Evolutionary conservation across 2,113 vertebrate species (phyloP).

Genomic region (Thryonomys swinderianus): DNA sequence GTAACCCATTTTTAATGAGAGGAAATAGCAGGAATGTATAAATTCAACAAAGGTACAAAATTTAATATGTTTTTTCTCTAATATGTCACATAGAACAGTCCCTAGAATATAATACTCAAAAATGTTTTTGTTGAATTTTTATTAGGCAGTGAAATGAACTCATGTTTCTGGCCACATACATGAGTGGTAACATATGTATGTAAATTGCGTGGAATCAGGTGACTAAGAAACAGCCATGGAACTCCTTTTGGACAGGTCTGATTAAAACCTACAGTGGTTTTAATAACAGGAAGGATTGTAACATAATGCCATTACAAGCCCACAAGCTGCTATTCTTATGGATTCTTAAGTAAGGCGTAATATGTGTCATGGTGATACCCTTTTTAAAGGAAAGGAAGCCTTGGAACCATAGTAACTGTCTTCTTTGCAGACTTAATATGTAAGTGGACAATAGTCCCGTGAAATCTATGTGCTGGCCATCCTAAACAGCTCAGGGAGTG

Average conservation of each 20-base stretch:
- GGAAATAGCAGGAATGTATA: background rate
- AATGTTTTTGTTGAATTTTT: background rate
- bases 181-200: background rate
- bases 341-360: conserved; percentile 21
- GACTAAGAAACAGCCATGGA: background rate
- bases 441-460: background rate
- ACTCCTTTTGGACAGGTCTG: background rate
- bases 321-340: background rate
- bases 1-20: background rate
- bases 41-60: background rate
- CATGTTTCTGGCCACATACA: background rate
- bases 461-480: background rate
- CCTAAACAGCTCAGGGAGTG: background rate
- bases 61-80: background rate
- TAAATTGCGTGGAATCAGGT: background rate
- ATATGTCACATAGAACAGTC: background rate
- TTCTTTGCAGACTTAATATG: background rate
- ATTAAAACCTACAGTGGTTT: background rate
- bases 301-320: background rate
- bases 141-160: conserved; percentile 4
- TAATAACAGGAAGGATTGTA: background rate
- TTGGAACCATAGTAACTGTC: background rate
- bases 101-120: background rate
- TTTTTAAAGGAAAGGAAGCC: conserved; percentile 26
- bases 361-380: background rate